Conservation (phyloP, 1,140 invertebrate genomes). For the Lepidurus packardi region DNA sequence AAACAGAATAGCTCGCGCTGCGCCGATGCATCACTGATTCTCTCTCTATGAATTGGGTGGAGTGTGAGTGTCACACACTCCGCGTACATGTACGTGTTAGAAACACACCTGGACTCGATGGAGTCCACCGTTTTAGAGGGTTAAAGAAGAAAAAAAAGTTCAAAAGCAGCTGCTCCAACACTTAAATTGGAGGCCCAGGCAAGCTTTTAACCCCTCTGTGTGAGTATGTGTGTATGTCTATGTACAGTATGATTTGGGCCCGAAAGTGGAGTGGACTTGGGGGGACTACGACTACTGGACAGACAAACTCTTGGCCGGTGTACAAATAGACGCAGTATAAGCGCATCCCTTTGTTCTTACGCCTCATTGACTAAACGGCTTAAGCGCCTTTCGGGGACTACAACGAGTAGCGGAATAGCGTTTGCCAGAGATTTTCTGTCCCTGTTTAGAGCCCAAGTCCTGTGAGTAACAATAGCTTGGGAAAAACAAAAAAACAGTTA, state of each 20-base stretch:
- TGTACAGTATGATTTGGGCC: constrained; percentile 3
- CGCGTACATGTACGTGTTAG: background rate
- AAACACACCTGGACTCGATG: background rate
- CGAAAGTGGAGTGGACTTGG: background rate
- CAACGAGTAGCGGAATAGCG: no score
- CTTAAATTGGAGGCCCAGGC: background rate
- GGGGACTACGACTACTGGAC: background rate
- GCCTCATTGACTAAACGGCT: constrained; percentile 21
- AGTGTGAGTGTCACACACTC: background rate
- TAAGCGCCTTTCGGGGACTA: background rate
- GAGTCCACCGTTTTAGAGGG: background rate
- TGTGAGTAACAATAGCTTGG: no score
- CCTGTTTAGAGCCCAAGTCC: no score
- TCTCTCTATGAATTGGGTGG: no score
- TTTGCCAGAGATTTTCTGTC: no score
- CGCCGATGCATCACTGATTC: no score
- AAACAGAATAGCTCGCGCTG: no score
- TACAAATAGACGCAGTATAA: background rate
- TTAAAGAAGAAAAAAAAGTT: background rate
- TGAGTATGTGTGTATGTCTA: background rate
- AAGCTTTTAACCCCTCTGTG: background rate
- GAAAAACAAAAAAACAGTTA: no score
- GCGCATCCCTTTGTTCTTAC: constrained; percentile 21
- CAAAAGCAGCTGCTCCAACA: background rate
- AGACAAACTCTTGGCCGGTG: constrained; percentile 18